Evolutionary conservation across 2,888 invertebrate genomes (phyloP).

Genomic region (Gymnocheta viridis): DNA sequence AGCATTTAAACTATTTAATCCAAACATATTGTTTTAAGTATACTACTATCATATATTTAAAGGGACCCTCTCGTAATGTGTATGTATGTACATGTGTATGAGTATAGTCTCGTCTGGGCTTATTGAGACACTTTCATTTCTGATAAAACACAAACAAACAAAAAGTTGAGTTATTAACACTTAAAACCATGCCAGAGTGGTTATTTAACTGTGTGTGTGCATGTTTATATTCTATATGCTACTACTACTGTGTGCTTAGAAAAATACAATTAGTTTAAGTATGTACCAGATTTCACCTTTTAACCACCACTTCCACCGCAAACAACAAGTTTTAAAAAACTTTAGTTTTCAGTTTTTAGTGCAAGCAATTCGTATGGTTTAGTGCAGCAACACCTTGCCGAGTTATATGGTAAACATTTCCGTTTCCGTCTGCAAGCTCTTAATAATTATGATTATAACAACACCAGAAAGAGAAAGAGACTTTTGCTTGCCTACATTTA

Average conservation of each 20-base stretch:
- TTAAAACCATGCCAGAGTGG: constrained; percentile 63
- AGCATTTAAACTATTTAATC: constrained; percentile 67
- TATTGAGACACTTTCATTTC: constrained; percentile 36
- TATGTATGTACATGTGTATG: neutral
- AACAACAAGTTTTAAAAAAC: constrained; percentile 50
- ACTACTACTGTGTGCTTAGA: neutral
- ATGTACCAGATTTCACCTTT: constrained; percentile 58
- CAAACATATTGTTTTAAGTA: constrained; percentile 54
- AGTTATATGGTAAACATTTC: constrained; percentile 50
- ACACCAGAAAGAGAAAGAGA: constrained; percentile 50
- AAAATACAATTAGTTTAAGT: constrained; percentile 51
- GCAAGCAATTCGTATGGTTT: constrained; percentile 49
- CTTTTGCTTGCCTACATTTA: constrained; percentile 9
- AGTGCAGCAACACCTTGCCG: constrained; percentile 52
- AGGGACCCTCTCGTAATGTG: neutral
- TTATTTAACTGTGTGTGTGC: constrained; percentile 22
- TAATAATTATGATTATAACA: constrained; percentile 69
- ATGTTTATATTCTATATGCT: neutral
- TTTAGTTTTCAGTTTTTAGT: constrained; percentile 33
- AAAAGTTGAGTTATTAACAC: constrained; percentile 68
- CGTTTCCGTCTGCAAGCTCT: constrained; percentile 66
- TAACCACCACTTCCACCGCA: neutral
- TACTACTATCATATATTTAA: neutral
- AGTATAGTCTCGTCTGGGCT: neutral
- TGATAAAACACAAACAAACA: constrained; percentile 19